These are phyloP conservation scores for Dermochelys coriacea DNA, from an alignment of 2,797 vertebrate genomes.

Conservation along the genomic window DNA sequence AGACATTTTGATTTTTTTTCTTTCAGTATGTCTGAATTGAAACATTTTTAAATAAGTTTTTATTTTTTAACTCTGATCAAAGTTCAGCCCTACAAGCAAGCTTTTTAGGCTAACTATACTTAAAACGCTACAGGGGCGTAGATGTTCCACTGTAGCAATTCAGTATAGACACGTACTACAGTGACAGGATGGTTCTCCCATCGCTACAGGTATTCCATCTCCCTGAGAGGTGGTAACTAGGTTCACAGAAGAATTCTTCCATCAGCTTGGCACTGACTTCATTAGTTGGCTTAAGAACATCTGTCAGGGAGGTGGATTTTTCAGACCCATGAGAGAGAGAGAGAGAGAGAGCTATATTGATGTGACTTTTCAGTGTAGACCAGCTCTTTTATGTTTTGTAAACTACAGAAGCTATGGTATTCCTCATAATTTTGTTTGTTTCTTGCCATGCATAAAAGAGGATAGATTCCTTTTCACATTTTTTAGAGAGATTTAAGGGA, in stretches of 20 bases:
- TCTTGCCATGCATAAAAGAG: background rate
- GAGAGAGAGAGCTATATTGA: background rate
- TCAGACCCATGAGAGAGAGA: background rate
- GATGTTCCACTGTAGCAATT: background rate
- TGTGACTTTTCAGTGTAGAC: background rate
- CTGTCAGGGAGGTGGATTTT: background rate
- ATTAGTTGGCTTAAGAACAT: background rate
- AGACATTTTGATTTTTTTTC: background rate
- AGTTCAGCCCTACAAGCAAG: background rate
- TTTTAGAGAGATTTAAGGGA: slow-evolving; percentile 18
- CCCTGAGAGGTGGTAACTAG: background rate
- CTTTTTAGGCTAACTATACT: background rate
- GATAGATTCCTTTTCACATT: background rate
- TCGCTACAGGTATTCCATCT: background rate
- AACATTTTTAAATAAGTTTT: background rate
- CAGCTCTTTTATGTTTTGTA: rapidly evolving
- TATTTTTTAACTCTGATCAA: background rate
- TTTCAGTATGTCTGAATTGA: background rate
- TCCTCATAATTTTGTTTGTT: background rate
- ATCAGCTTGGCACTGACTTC: background rate
- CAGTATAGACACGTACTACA: background rate
- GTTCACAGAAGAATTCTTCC: background rate
- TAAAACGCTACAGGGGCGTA: background rate
- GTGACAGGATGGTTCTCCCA: background rate
- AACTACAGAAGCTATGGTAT: background rate